phyloP scores from a whole-genome alignment of 2,888 invertebrate genomes.

The Leucophenga maculata region DNA sequence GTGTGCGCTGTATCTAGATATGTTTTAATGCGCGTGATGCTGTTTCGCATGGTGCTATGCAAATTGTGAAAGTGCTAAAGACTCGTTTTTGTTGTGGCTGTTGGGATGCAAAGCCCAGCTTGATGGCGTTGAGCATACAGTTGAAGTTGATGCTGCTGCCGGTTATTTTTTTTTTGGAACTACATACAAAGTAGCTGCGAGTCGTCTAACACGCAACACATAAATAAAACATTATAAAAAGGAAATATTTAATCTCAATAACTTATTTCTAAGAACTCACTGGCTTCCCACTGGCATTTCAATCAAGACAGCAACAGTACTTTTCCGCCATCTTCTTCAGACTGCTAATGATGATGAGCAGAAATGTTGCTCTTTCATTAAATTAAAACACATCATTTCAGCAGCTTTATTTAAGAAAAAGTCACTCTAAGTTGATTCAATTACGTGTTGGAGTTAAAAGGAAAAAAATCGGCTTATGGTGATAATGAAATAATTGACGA shows the following conservation, averaged over 20 bases:
- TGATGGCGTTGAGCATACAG: too few relatives aligned
- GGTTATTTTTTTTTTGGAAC: neutral
- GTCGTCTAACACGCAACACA: too few relatives aligned
- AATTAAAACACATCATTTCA: slow-evolving; percentile 16
- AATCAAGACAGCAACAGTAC: too few relatives aligned
- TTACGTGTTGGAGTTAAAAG: neutral
- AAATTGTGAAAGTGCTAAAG: slow-evolving; percentile 58
- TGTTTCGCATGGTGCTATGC: slow-evolving; percentile 19
- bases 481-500: slow-evolving; percentile 23
- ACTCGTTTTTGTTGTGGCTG: slow-evolving; percentile 10
- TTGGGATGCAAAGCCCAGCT: neutral
- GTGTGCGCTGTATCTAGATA: too few relatives aligned
- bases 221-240: too few relatives aligned
- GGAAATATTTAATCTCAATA: too few relatives aligned
- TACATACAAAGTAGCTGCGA: too few relatives aligned
- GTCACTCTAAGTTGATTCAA: slow-evolving; percentile 13
- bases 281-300: too few relatives aligned
- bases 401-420: neutral
- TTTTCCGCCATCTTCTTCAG: too few relatives aligned
- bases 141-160: neutral
- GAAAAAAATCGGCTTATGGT: neutral
- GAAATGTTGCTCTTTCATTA: neutral
- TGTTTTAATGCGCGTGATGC: neutral
- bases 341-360: slow-evolving; percentile 17
- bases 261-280: too few relatives aligned